Base-by-base conservation (phyloP, 2,797 vertebrate species). In the Sphaeramia orbicularis region DNA sequence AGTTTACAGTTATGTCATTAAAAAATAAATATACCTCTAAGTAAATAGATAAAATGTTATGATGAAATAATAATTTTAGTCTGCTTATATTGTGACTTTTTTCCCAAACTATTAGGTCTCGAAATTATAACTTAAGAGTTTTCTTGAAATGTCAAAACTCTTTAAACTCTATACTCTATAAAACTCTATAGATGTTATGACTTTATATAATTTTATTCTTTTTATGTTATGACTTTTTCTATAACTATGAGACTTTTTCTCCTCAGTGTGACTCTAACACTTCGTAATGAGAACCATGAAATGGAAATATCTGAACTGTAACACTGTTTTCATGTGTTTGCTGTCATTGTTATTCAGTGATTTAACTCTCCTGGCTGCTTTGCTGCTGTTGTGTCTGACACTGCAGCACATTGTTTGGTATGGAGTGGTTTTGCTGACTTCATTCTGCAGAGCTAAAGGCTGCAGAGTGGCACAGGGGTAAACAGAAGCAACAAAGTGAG, bases 381-480 rank as follows among this genome's bases (percentile, higher is more conserved):
- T 16, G 59, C 7, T 12, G n/a, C 6, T 8, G 19, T 7, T 7
- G n/a, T 35, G 21, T 16, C 30, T 21, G 32, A 15, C 47, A 32
- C 37, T 42, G 11, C 27, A 38, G 35, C 1, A 36, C 57, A 44
- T 57, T 16, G 40, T 57, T 38, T 13, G 61, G 27, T 19, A 19
- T 42, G 24, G 24, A n/a, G 6, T 16, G 11, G 44, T 50, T 16
- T 21, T 9, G 50, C 50, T 64, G 50, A 38, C 61, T 50, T 54
- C 50, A 44, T 64, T 45, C 13, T 53, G 42, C 30, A 45, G 38
- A 42, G 53, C 40, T 15, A 8, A 16, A n/a, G 21, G 18, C 35
- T 24, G 15, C 47, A 13, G 37, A 51, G 5, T 18, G 4, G 16
- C 21, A 16, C 6, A 35, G 47, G 12, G 18, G n/a, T 13, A 36